These are phyloP conservation scores for Ammodytes dubius DNA, from an alignment of 2,113 vertebrate genomes.

Conservation along the genomic window DNA sequence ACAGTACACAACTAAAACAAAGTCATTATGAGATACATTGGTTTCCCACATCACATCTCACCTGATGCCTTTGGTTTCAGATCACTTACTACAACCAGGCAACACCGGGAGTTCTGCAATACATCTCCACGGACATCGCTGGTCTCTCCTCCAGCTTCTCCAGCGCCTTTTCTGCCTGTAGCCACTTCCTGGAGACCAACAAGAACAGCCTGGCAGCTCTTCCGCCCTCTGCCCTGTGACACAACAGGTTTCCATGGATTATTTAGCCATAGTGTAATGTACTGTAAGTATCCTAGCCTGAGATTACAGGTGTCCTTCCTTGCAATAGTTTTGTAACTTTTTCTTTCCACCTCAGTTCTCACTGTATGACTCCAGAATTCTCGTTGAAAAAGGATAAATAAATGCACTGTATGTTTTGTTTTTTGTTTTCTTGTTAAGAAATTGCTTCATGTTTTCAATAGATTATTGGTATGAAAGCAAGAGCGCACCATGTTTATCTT, in stretches of 20 bases:
- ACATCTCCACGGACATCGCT: conserved; percentile 91
- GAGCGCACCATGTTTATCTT: conserved; percentile 1
- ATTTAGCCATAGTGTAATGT: not conserved
- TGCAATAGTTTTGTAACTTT: not conserved
- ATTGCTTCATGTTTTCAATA: conserved; percentile 8
- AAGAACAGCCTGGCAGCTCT: conserved; percentile 76
- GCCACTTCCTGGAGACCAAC: conserved; percentile 91
- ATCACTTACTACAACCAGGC: conserved; percentile 97
- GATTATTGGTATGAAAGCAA: conserved; percentile 24
- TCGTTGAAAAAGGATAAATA: not conserved
- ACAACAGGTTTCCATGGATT: not conserved
- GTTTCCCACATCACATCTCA: not conserved
- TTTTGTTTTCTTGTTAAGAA: not conserved
- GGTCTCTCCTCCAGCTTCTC: conserved; percentile 92
- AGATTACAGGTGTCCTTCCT: conserved; percentile 6
- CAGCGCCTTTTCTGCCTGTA: conserved; percentile 88
- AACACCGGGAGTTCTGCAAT: conserved; percentile 89
- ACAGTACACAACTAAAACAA: not conserved
- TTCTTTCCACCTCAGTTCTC: conserved; percentile 18
- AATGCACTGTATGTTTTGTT: not conserved
- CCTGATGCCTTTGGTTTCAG: conserved; percentile 74
- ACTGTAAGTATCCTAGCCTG: not conserved
- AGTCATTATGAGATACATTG: not conserved
- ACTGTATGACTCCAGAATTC: not conserved
- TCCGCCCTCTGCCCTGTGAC: conserved; percentile 44